These are phyloP conservation scores for Silurus meridionalis DNA, from an alignment of 2,113 vertebrate species.

Conservation along the genomic window DNA sequence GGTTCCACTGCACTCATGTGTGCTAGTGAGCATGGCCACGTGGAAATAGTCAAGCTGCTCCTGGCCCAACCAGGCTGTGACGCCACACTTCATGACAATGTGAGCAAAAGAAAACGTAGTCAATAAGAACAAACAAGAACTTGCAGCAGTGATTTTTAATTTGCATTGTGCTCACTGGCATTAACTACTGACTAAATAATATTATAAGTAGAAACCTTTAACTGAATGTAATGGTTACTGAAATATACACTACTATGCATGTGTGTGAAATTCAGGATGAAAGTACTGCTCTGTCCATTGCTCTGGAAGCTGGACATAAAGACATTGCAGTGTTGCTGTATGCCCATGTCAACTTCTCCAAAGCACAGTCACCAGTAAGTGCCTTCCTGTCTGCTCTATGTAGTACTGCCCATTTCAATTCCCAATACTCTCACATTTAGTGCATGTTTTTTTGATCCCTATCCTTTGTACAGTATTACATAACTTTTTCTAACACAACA, in stretches of 20 bases:
- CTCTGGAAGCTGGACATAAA: slow-evolving; percentile 96
- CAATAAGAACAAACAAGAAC: not conserved
- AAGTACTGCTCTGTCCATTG: slow-evolving; percentile 94
- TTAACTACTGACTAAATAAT: slow-evolving; percentile 8
- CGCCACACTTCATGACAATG: slow-evolving; percentile 89
- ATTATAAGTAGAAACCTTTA: not conserved
- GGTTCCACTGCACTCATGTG: slow-evolving; percentile 97
- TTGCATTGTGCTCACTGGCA: not conserved
- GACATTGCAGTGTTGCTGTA: slow-evolving; percentile 95
- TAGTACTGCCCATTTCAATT: not conserved
- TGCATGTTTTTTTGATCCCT: not conserved
- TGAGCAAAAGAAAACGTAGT: slow-evolving; percentile 68
- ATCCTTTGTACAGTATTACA: not conserved
- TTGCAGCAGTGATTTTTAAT: not conserved
- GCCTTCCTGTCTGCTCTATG: not conserved
- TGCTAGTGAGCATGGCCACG: slow-evolving; percentile 93
- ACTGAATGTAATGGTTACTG: not conserved
- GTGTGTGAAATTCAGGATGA: slow-evolving; percentile 77
- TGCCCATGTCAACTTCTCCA: slow-evolving; percentile 95
- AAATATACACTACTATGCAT: not conserved
- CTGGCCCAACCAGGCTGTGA: slow-evolving; percentile 88
- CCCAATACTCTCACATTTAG: not conserved
- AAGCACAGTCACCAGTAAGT: slow-evolving; percentile 92
- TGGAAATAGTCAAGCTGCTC: slow-evolving; percentile 93
- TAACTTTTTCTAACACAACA: not conserved